Percentiles rank a stretch among this genome's conserved stretches.
Evolutionary conservation across 2,113 vertebrate genomes (phyloP).

Genomic region (Corythaeola cristata): DNA sequence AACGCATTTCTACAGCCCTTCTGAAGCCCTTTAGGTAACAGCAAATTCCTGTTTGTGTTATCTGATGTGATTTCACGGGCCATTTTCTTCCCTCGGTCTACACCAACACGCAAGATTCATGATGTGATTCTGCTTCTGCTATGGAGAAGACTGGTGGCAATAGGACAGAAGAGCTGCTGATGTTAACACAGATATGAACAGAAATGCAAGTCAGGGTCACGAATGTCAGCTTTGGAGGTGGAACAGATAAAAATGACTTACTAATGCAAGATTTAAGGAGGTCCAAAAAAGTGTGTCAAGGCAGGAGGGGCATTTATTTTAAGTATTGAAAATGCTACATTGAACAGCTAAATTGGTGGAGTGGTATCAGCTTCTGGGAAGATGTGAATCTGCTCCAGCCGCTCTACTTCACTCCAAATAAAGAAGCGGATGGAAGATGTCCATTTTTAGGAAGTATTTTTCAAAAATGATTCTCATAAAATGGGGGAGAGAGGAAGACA

Average conservation of each 20-base stretch:
- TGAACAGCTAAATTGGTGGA: not conserved
- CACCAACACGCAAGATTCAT: not conserved
- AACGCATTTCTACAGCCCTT: not conserved
- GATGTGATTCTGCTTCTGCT: not conserved
- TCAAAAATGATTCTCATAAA: not conserved
- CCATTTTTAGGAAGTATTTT: not conserved
- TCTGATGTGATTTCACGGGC: not conserved
- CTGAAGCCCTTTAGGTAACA: not conserved
- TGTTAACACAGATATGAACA: not conserved
- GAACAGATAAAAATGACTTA: not conserved
- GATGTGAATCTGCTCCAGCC: not conserved
- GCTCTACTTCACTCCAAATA: not conserved
- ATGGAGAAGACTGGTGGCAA: not conserved
- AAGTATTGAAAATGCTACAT: not conserved
- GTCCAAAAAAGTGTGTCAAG: not conserved
- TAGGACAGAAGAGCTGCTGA: not conserved
- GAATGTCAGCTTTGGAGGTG: not conserved
- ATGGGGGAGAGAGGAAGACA: not conserved
- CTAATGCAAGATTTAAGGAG: not conserved
- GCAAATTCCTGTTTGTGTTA: not conserved
- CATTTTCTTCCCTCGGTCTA: not conserved
- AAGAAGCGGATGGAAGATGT: not conserved
- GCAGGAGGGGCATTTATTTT: not conserved
- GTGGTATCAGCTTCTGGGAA: not conserved
- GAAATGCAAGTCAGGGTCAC: not conserved